Conservation (phyloP, 2,113 vertebrate species). For the Hyperoodon ampullatus region DNA sequence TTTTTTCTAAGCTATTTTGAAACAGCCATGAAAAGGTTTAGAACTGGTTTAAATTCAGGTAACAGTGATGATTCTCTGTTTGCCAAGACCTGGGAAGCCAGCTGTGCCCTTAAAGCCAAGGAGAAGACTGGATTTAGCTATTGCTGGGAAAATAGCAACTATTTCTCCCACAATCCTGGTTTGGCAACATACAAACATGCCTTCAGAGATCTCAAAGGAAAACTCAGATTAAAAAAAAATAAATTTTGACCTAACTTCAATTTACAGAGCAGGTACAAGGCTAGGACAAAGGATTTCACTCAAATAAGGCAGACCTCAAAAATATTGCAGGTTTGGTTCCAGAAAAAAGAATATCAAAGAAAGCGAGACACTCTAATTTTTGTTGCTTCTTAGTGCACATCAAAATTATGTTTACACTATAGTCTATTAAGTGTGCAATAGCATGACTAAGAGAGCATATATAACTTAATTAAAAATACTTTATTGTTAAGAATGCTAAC, state of each 20-base stretch:
- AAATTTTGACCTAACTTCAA: neutral
- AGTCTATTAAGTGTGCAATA: neutral
- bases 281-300: neutral
- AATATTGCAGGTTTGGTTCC: neutral
- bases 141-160: neutral
- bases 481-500: neutral
- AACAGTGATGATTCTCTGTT: neutral
- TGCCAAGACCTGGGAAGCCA: neutral
- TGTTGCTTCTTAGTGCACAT: neutral
- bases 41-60: neutral
- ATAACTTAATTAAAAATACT: neutral
- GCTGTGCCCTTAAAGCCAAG: too few species aligned
- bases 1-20: neutral
- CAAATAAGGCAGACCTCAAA: neutral
- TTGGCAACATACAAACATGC: neutral
- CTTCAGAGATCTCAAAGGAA: neutral
- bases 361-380: neutral
- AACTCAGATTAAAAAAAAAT: neutral
- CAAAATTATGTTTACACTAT: neutral
- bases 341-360: neutral
- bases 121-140: neutral
- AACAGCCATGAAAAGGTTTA: neutral
- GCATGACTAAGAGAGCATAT: neutral
- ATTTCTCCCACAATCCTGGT: accelerated
- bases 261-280: neutral